phyloP scores from a whole-genome alignment of 2,113 vertebrate species.

The Tylochromis polylepis region DNA sequence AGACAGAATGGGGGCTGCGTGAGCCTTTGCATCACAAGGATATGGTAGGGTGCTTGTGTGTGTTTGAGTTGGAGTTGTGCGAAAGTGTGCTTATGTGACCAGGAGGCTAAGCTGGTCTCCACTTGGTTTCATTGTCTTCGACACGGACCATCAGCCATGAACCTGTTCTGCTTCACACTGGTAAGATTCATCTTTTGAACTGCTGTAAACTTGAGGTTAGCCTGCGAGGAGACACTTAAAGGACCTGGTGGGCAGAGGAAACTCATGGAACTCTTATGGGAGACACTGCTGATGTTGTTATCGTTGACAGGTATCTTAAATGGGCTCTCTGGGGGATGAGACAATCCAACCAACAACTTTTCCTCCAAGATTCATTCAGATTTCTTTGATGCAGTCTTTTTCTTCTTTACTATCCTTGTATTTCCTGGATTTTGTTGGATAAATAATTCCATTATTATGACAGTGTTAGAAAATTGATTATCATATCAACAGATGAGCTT shows the following conservation, averaged over 20 bases:
- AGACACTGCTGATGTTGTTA: not conserved
- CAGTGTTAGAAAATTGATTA: not conserved
- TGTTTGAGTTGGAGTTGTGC: not conserved
- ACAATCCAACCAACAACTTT: not conserved
- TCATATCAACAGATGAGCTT: not conserved
- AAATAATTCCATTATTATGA: not conserved
- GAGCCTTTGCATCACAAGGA: constrained; percentile 17
- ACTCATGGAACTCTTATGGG: not conserved
- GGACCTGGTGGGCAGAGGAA: not conserved
- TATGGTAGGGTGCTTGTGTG: not conserved
- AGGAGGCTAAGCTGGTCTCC: not conserved
- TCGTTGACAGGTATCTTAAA: constrained; percentile 7
- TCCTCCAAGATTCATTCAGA: not conserved
- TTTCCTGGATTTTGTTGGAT: not conserved
- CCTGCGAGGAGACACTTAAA: not conserved
- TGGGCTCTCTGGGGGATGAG: not conserved
- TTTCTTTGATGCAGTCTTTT: not conserved
- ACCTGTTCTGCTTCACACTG: constrained; percentile 94
- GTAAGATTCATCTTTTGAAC: constrained; percentile 70
- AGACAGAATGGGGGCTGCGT: constrained; percentile 69
- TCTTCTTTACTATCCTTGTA: not conserved
- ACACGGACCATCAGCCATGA: constrained; percentile 72
- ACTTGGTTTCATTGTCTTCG: constrained; percentile 27
- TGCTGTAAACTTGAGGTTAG: not conserved
- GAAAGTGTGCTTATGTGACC: not conserved